Percentiles rank a stretch among this genome's conserved stretches.
Conservation (phyloP, 2,888 invertebrate genomes). For the Andrena flavipes region DNA sequence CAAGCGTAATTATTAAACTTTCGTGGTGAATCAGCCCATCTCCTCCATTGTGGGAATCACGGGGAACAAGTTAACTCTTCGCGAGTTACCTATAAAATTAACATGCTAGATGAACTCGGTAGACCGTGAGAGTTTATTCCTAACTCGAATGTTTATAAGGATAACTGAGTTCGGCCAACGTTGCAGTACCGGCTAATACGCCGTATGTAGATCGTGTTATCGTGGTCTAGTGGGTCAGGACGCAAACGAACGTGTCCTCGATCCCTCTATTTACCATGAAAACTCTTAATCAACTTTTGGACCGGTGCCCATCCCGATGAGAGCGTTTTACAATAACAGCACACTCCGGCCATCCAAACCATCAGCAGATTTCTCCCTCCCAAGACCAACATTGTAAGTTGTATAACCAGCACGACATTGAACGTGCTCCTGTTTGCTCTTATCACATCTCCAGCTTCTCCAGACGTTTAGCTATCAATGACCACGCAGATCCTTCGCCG, state of each 20-base stretch:
- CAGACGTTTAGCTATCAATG: background rate
- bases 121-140: background rate
- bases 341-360: slow-evolving; percentile 37
- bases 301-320: slow-evolving; percentile 59
- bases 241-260: slow-evolving; percentile 61
- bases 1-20: background rate
- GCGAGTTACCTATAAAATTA: background rate
- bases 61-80: background rate
- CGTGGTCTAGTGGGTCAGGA: slow-evolving; percentile 52
- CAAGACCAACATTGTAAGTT: slow-evolving; percentile 22
- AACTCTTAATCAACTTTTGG: slow-evolving; percentile 62
- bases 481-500: background rate
- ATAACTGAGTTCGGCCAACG: slow-evolving; percentile 23
- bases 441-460: background rate
- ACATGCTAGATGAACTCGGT: background rate
- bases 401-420: background rate
- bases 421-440: slow-evolving; percentile 1
- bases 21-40: background rate
- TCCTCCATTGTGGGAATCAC: background rate
- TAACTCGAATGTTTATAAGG: slow-evolving; percentile 17
- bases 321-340: slow-evolving; percentile 51
- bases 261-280: slow-evolving; percentile 60
- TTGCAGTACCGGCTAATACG: slow-evolving; percentile 16
- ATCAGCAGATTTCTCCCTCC: slow-evolving; percentile 28
- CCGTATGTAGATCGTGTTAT: slow-evolving; percentile 49